These are phyloP conservation scores for Bostrychus sinensis DNA, from an alignment of 2,113 vertebrate species.

Conservation along the genomic window DNA sequence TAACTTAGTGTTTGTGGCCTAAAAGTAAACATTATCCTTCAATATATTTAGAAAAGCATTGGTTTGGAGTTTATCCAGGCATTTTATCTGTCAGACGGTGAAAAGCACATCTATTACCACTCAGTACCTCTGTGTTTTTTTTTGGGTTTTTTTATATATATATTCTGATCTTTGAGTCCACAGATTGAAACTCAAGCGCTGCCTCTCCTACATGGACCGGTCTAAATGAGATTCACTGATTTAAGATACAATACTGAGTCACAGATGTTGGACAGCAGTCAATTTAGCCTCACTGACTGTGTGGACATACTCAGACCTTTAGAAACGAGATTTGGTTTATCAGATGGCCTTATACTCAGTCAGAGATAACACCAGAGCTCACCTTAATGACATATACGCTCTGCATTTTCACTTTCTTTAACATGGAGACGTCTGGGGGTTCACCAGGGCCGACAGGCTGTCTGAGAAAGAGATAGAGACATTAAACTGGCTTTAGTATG, in stretches of 20 bases:
- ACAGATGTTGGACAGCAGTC: conserved; percentile 2
- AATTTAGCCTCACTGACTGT: neutral
- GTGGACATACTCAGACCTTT: neutral
- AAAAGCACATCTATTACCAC: neutral
- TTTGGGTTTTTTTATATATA: too few relatives aligned
- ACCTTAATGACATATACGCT: neutral
- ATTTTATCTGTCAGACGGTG: too few relatives aligned
- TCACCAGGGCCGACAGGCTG: neutral
- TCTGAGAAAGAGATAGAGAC: neutral
- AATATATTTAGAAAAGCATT: too few relatives aligned
- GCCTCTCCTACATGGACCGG: neutral
- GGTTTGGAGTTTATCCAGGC: too few relatives aligned
- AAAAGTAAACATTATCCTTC: too few relatives aligned
- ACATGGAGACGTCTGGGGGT: neutral
- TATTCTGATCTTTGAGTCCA: neutral
- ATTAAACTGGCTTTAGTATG: neutral
- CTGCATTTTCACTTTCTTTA: neutral
- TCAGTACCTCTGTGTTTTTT: neutral
- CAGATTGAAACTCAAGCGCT: neutral
- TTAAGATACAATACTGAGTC: neutral
- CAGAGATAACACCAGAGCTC: neutral
- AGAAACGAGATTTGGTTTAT: neutral
- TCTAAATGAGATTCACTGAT: conserved; percentile 11
- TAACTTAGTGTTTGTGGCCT: too few relatives aligned
- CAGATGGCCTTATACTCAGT: neutral